Evolutionary conservation across 30 jellyfish, hydroid and myxozoan genomes (phyloP), one percentile per base, ranked within the genome.

Genomic region (Mastigias papua): DNA sequence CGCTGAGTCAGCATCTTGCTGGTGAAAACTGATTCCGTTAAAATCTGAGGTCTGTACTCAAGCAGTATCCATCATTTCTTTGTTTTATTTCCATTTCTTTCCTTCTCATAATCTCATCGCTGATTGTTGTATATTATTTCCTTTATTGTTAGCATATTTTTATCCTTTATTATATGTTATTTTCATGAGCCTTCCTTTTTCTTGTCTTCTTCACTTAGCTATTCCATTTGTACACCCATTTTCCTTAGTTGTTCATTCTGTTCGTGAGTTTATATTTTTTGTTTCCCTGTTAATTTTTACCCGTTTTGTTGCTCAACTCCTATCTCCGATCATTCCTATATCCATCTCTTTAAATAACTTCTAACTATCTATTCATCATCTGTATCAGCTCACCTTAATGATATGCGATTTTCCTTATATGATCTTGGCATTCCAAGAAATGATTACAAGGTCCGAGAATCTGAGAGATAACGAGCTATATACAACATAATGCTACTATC

Each of bases 391-490:
- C 62, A 21, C n/a, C 32, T 48, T 32, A 6, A 70, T 83, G 94
- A 86, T 77, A 23, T 23, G 94, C 89, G 88, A 76, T 86, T 86
- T 86, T 86, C 94, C 89, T 74, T 86, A 73, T 73, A 86, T 86
- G 94, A 86, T 73, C 94, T 80, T 48, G 73, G 65, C 42, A 29
- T 71, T 50, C 90, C 78, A 62, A 65, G 93, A 73, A 70, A 83
- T 83, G 92, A 83, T 83, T 83, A 83, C 92, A 57, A 26, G 92
- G 90, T 27, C 94, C 89, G 88, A 86, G 89, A 86, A 76, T 72
- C 68, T 86, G 94, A 86, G 20, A 76, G 78, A 42, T 54, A 15
- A 73, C 35, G 57, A 25, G 78, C 73, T 31, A 32, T 7, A 58
- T 42, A 26, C 15, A 48, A n/a, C 5, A 5, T 60, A 23, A 3